Conservation (phyloP, 1,140 invertebrate genomes). For the Apis laboriosa region DNA sequence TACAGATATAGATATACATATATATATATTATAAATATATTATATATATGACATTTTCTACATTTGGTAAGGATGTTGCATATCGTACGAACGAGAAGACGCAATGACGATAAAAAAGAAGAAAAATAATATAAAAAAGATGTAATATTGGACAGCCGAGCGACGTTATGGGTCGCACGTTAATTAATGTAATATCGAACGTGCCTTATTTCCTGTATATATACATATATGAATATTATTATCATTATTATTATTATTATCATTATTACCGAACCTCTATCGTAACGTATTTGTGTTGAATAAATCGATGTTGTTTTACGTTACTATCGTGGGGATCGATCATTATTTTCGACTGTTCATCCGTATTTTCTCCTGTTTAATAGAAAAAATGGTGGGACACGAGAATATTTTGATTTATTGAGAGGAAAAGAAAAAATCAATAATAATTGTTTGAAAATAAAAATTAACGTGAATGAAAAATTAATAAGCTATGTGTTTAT, state of each 20-base stretch:
- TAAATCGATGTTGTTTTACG: conserved; percentile 80
- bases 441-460: conserved; percentile 1
- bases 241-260: conserved; percentile 66
- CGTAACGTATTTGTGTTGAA: conserved; percentile 78
- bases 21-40: conserved; percentile 50
- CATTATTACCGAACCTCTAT: conserved; percentile 73
- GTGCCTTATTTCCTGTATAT: conserved; percentile 80
- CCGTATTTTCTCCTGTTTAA: background rate
- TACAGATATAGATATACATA: conserved; percentile 59
- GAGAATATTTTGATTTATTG: background rate
- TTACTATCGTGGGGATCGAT: conserved; percentile 58
- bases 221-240: conserved; percentile 73
- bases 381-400: background rate
- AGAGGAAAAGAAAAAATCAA: background rate
- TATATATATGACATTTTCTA: conserved; percentile 75
- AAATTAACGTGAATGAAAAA: background rate
- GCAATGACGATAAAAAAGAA: conserved; percentile 26
- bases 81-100: conserved; percentile 67
- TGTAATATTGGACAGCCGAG: conserved; percentile 60
- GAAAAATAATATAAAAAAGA: conserved; percentile 20
- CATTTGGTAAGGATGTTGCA: conserved; percentile 76
- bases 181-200: conserved; percentile 78
- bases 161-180: conserved; percentile 58
- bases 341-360: conserved; percentile 16
- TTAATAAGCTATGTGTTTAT: background rate